Base-by-base conservation (phyloP, 2,113 vertebrate genomes). In the Rafetus swinhoei region DNA sequence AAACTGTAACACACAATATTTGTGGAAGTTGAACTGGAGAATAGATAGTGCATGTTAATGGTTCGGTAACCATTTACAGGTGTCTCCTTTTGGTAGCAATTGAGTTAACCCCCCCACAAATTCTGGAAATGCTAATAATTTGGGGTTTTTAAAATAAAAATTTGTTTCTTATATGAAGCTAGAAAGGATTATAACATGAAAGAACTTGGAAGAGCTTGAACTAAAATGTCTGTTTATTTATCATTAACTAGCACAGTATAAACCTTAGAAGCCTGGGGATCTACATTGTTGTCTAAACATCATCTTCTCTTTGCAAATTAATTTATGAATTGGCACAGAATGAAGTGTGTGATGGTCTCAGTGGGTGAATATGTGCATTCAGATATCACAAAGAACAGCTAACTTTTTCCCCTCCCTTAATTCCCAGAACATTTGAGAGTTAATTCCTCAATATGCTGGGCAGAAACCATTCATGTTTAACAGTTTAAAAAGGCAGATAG, bases 241-340 rank as follows among this genome's bases (percentile, higher is more conserved):
- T 95, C 84, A 91, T 92, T 91, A 91, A 52, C 29, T 95, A 93
- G 55, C 86, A 89, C 84, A 81, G 87, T 87, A 72, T 62, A 94
- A 87, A 74, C 62, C 27, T 55, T 88, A 35, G 72, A 90, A 95
- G 35, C 88, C 72, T 87, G 84, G 92, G 76, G 52, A 89, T 56
- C 0, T 77, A 77, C 12, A 22, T 21, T 45, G 1, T 62, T 90
- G 45, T 74, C 57, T 92, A 90, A 93, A 80, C 85, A 79, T 57
- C 57, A 12, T 84, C 83, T 89, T 82, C 59, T 93, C 96, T 93
- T 74, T 81, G 81, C 84, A 93, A 85, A 94, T 95, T 89, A 97
- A 93, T 94, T 62, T 79, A 90, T 92, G 96, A 94, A 95, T 92
- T 95, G 90, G 29, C 84, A 91, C 24, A 93, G 35, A 82, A 95